Percentiles rank a stretch among this genome's conserved stretches.
phyloP scores from a whole-genome alignment of 37 sponge, comb jelly and placozoan genomes.

The Eunapius fragilis region DNA sequence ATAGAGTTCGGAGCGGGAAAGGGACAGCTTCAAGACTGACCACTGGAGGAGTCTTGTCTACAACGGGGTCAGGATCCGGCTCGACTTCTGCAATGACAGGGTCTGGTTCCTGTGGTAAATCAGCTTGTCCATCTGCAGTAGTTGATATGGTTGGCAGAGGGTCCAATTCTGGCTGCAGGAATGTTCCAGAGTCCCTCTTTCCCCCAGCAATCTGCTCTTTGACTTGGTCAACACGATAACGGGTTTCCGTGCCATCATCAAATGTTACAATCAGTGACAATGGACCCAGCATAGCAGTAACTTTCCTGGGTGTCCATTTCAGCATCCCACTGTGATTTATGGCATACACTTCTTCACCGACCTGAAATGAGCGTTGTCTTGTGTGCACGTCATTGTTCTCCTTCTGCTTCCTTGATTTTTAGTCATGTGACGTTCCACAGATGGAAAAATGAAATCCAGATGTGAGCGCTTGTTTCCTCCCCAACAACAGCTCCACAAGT shows the following conservation, averaged over 20 bases:
- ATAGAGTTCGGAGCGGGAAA: too few species aligned
- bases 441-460: background rate
- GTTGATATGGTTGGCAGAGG: background rate
- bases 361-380: slow-evolving; percentile 1
- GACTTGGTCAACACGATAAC: too few species aligned
- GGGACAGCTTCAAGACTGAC: too few species aligned
- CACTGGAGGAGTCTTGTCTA: too few species aligned
- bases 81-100: background rate
- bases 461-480: background rate
- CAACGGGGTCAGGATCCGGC: background rate
- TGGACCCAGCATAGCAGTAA: background rate
- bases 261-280: background rate
- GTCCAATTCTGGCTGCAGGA: background rate
- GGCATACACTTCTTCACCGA: slow-evolving; percentile 1
- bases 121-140: background rate
- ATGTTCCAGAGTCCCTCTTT: background rate
- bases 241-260: background rate
- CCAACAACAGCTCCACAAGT: too few species aligned
- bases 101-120: too few species aligned
- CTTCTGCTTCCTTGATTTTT: background rate
- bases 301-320: background rate
- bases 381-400: background rate
- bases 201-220: background rate
- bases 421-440: too few species aligned
- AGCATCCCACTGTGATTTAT: background rate